Base-by-base conservation (phyloP, 2,888 invertebrate species). In the Aphidius colemani region DNA sequence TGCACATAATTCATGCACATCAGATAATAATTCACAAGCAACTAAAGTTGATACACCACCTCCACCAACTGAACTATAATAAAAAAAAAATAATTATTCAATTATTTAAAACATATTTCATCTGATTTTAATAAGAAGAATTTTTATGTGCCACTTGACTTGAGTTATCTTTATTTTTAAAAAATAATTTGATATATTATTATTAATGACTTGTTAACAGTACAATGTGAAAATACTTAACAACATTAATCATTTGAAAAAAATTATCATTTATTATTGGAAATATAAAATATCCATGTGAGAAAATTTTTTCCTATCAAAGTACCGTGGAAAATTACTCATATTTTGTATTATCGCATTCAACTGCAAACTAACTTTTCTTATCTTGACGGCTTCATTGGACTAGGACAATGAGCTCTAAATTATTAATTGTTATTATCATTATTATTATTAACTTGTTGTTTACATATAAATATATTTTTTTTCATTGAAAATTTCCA, bases 1-100 rank as follows among this genome's bases (percentile, higher is more conserved):
- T 4, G 78, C 78, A 66, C 84, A 84, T 3, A 84, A 74, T 53
- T 78, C 85, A 78, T 89, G 88, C 64, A 89, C 86, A 70, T 88
- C 88, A 68, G 87, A 86, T 59, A 89, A 83, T 64, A 89, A 79
- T 81, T 89, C 88, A 79, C 88, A 88, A 0, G 88, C 87, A 59
- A 89, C 86, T 68, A 88, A 82, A 9, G 87, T 86, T 61, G 88
- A 86, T 67, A 88, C 85, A 18, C 65, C 86, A 68, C 86, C 85
- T 57, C 86, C 83, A 70, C 86, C 86, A 66, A 86, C 82, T 9
- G 85, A 85, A 73, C 87, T 87, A 73, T n/a, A 74, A 71, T 40
- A 4, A 30, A 7, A 11, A 46, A n/a, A 18, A 39, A 5, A 59
- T 46, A 3, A 43, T 13, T 41, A 18, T 18, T 18, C 13, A 56